phyloP scores from a whole-genome alignment of 2,888 invertebrate species.

The Drosophila kambysellisi region DNA sequence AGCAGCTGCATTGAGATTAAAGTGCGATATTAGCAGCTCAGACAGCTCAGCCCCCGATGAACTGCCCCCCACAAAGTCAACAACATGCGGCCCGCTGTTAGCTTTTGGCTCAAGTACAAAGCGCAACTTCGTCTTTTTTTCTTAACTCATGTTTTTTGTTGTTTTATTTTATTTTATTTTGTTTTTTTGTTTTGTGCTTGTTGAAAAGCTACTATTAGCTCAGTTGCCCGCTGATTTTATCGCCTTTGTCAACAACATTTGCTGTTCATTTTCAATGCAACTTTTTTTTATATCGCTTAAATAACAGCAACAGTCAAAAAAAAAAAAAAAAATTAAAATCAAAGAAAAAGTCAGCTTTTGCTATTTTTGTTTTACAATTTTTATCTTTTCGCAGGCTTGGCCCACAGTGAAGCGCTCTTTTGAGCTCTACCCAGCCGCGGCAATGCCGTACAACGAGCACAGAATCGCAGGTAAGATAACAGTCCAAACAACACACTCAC shows the following conservation, averaged over 20 bases:
- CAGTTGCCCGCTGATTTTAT: slow-evolving; percentile 72
- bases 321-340: slow-evolving; percentile 27
- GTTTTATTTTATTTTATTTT: neutral
- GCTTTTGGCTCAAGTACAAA: slow-evolving; percentile 35
- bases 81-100: slow-evolving; percentile 44
- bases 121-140: slow-evolving; percentile 32
- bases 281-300: slow-evolving; percentile 11
- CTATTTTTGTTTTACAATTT: slow-evolving; percentile 34
- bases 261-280: slow-evolving; percentile 33
- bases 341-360: neutral
- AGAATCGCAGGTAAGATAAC: slow-evolving; percentile 83
- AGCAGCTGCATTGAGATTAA: slow-evolving; percentile 41
- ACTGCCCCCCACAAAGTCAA: slow-evolving; percentile 20
- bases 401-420: slow-evolving; percentile 83
- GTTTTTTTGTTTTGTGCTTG: slow-evolving; percentile 20
- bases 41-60: slow-evolving; percentile 17
- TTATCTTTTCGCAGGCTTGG: slow-evolving; percentile 82
- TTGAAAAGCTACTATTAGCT: slow-evolving; percentile 52
- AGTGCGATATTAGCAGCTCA: slow-evolving; percentile 26
- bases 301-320: slow-evolving; percentile 19
- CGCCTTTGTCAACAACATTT: slow-evolving; percentile 50
- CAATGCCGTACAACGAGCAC: slow-evolving; percentile 78
- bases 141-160: slow-evolving; percentile 4
- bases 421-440: slow-evolving; percentile 77
- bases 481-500: slow-evolving; percentile 6